Conservation (phyloP, 2,888 invertebrate species). For the Xestobium rufovillosum region DNA sequence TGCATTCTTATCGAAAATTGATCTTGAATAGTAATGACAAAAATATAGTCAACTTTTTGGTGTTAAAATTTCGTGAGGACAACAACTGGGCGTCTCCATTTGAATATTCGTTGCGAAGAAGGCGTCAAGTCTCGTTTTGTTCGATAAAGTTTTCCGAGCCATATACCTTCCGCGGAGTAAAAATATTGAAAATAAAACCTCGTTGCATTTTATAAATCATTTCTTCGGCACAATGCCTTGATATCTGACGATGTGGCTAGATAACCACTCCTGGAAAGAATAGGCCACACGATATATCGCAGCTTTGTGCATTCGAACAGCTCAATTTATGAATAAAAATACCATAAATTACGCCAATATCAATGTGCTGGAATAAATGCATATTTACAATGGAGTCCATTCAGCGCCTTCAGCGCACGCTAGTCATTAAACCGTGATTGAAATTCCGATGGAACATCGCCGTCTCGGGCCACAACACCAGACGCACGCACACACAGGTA, state of each 20-base stretch:
- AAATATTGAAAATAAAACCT: constrained; percentile 35
- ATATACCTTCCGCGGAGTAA: constrained; percentile 31
- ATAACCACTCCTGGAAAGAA: constrained; percentile 35
- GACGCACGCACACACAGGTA: no score
- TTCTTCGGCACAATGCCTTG: constrained; percentile 36
- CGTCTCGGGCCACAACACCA: constrained; percentile 7
- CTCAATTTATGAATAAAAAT: constrained; percentile 41
- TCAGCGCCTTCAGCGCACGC: constrained; percentile 14
- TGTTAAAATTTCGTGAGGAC: no score
- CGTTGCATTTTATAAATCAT: constrained; percentile 40
- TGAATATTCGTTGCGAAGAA: no score
- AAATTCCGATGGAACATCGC: constrained; percentile 22
- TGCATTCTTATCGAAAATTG: no score
- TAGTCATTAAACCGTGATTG: constrained; percentile 28
- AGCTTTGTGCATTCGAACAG: constrained; percentile 35
- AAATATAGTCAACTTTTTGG: no score
- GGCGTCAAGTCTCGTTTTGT: no score
- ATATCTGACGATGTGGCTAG: constrained; percentile 33
- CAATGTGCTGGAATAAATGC: constrained; percentile 37
- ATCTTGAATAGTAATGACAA: no score
- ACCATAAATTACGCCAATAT: constrained; percentile 38
- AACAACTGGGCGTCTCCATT: no score
- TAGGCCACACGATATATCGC: constrained; percentile 34
- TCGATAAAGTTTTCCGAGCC: constrained; percentile 32
- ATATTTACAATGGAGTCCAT: constrained; percentile 34